These are phyloP conservation scores for Varanus komodoensis DNA, from an alignment of 2,113 vertebrate species.

Conservation along the genomic window DNA sequence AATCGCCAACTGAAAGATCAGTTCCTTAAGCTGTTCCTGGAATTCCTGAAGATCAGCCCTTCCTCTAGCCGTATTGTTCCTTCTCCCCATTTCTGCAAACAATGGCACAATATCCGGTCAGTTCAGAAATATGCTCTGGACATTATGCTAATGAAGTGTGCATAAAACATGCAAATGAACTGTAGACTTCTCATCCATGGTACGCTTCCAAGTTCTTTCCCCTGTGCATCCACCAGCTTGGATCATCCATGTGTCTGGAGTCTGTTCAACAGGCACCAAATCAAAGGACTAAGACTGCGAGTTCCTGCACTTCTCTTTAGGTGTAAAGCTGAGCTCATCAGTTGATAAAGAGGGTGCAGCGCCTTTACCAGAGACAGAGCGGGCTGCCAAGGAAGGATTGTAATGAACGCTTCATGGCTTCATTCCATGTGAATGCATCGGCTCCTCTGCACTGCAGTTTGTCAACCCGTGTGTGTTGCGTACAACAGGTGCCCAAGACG, in stretches of 20 bases:
- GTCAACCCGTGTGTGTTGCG: not conserved
- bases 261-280: not conserved
- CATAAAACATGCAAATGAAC: not conserved
- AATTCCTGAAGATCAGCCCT: not conserved
- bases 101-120: no score
- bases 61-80: not conserved
- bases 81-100: not conserved
- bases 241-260: not conserved
- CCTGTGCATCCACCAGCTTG: no score
- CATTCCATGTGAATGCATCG: not conserved
- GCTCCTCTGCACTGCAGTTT: not conserved
- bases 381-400: not conserved
- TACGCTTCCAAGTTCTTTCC: no score
- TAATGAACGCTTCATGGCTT: not conserved
- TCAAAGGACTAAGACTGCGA: slow-evolving; percentile 4
- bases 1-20: not conserved
- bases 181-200: no score
- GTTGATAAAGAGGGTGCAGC: not conserved
- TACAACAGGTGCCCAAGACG: not conserved
- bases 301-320: slow-evolving; percentile 23
- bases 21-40: no score
- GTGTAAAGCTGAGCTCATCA: slow-evolving; percentile 30
- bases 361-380: not conserved
- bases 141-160: not conserved
- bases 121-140: not conserved